Evolutionary conservation across 1,140 invertebrate genomes (phyloP).

Genomic region (Drosophila oshimai): DNA sequence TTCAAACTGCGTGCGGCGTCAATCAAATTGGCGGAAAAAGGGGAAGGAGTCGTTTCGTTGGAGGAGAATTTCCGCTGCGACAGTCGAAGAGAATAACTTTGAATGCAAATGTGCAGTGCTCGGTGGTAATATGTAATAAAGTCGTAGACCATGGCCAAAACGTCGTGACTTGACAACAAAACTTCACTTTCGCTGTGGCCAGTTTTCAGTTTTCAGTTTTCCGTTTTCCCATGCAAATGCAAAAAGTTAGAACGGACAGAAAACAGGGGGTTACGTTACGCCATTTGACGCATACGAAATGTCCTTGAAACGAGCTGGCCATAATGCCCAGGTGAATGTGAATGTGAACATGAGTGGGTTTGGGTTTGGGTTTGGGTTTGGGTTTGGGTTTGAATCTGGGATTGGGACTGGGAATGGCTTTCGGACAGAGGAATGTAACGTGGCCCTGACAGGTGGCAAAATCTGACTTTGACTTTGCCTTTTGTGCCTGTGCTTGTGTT

Average conservation of each 20-base stretch:
- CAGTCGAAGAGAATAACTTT: constrained; percentile 46
- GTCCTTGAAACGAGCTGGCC: constrained; percentile 45
- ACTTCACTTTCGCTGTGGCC: constrained; percentile 54
- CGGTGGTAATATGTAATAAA: constrained; percentile 6
- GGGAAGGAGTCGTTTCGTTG: constrained; percentile 4
- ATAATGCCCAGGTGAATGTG: background rate
- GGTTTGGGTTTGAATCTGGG: background rate
- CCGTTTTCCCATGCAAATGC: constrained; percentile 11
- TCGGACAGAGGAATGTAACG: background rate
- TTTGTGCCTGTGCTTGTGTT: too few relatives aligned
- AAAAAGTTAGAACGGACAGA: constrained; percentile 1
- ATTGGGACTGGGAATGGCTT: background rate
- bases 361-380: background rate
- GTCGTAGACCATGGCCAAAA: constrained; percentile 13
- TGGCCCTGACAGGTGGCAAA: constrained; percentile 41
- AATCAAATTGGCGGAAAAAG: constrained; percentile 48
- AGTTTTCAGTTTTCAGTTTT: too few relatives aligned
- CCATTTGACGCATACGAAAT: constrained; percentile 50
- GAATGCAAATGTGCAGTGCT: constrained; percentile 61
- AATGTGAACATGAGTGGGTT: background rate
- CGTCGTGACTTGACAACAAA: constrained; percentile 40
- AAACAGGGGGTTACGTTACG: background rate
- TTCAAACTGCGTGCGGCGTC: constrained; percentile 75
- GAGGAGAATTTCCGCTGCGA: constrained; percentile 71
- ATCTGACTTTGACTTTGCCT: constrained; percentile 40